Percentiles rank a stretch among this genome's conserved stretches.
These are phyloP conservation scores for Halocaridina rubra DNA, from an alignment of 2,888 invertebrate species.

Conservation along the genomic window DNA sequence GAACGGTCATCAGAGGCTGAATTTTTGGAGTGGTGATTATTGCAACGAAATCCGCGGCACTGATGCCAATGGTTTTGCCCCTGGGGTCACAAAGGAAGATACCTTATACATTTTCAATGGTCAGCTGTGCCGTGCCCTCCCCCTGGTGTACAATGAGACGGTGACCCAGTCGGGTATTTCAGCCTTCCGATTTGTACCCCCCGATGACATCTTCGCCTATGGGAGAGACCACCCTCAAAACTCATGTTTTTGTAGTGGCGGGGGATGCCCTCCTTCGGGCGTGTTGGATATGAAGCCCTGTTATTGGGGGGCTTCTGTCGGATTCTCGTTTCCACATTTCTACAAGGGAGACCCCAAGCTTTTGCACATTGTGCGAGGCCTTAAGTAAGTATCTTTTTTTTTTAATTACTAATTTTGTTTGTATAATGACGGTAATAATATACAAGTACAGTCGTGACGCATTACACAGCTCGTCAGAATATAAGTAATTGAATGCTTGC, in stretches of 20 bases:
- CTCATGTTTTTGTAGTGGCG: conserved; percentile 84
- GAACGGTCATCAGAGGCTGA: conserved; percentile 74
- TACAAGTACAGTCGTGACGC: too few species aligned
- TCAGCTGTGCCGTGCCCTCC: conserved; percentile 86
- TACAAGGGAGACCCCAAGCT: conserved; percentile 60
- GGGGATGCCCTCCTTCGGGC: conserved; percentile 81
- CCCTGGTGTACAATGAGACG: conserved; percentile 79
- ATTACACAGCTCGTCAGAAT: too few species aligned
- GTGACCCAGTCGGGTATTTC: conserved; percentile 74
- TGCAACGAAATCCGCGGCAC: conserved; percentile 87
- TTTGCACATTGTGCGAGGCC: conserved; percentile 58
- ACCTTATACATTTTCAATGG: conserved; percentile 86
- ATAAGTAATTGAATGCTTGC: too few species aligned
- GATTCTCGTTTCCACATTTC: conserved; percentile 63
- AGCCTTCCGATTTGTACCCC: conserved; percentile 76
- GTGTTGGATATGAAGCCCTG: conserved; percentile 89
- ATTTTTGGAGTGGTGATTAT: conserved; percentile 81
- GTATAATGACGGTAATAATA: too few species aligned
- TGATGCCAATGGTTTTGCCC: conserved; percentile 92
- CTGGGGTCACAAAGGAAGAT: conserved; percentile 82
- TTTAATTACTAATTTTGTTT: too few species aligned
- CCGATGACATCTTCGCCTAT: conserved; percentile 82
- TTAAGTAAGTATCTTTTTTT: conserved; percentile 45
- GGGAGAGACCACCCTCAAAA: conserved; percentile 82
- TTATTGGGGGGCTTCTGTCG: conserved; percentile 78